Base-by-base conservation (phyloP, 2,888 invertebrate genomes). In the Trichopoda pennipes region DNA sequence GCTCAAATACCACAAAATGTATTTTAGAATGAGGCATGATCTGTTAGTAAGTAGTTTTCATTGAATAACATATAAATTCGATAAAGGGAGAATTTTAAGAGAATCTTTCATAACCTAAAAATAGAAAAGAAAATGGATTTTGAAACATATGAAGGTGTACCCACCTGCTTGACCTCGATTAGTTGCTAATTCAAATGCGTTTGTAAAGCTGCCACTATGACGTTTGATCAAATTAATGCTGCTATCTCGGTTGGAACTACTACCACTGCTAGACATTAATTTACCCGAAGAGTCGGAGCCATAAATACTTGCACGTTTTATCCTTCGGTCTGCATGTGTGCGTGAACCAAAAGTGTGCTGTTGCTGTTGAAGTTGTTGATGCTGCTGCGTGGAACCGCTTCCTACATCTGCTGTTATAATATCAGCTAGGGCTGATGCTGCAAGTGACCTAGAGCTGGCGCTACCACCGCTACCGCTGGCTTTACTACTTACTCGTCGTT, bases 401-500 rank as follows among this genome's bases (percentile, higher is more conserved):
- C 56, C 77, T 42, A 61, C 77, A 51, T 83, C 81, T 1, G 81
- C 76, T 19, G 79, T 74, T 64, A 79, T 78, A 38, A 80, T 72
- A 49, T 84, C 61, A 79, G 82, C 53, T 56, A 80, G 8, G 47
- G 74, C 51, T 10, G 69, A 35, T 49, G 78, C 64, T 4, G 84
- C 80, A 47, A 60, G 47, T 32, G 75, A 51, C 32, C 53, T 70
- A 14, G 38, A 42, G 17, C 55, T 56, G 9, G 47, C 38, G 3
- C 63, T 56, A 19, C 69, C 69, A 16, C 76, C 60, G 9, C 83
- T 70, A 35, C 60, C 28, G 21, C 73, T 60, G 1, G 55, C 51
- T 19, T 81, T 49, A 55, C 70, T 49, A 55, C 74, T 81, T 21
- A 80, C 81, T 42, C 80, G 70, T 19, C 89, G 87, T 88, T 90